phyloP scores from a whole-genome alignment of 2,113 vertebrate genomes.

The Ceyx melanurus region DNA sequence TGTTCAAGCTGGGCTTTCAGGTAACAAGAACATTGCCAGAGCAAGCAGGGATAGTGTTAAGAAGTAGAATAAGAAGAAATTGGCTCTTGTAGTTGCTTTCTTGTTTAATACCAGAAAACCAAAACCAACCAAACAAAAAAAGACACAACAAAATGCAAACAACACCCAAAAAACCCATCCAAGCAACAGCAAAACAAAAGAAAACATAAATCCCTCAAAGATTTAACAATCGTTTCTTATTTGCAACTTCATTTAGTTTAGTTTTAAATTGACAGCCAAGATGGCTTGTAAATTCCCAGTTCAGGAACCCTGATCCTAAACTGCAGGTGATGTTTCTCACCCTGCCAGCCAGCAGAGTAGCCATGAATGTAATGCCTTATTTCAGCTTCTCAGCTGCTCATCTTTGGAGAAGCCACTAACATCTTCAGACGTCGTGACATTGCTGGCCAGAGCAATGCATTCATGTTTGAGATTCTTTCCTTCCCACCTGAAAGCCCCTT shows the following conservation, averaged over 20 bases:
- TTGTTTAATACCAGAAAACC: not conserved
- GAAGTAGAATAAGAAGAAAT: not conserved
- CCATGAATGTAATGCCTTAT: not conserved
- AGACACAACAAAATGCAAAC: no score
- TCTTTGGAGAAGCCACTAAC: not conserved
- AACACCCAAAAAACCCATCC: not conserved
- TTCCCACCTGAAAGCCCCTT: not conserved
- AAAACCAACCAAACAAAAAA: not conserved
- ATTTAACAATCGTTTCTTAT: not conserved
- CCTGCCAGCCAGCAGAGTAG: not conserved
- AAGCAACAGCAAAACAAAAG: not conserved
- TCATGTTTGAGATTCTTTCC: not conserved
- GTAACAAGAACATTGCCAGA: not conserved
- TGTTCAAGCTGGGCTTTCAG: not conserved
- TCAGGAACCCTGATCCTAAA: not conserved
- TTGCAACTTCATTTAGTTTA: not conserved
- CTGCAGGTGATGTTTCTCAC: not conserved
- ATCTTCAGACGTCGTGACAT: not conserved
- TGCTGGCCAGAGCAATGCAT: not conserved
- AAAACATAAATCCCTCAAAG: not conserved
- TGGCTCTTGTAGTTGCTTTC: not conserved
- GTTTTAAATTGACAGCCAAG: not conserved
- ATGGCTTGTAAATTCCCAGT: not conserved
- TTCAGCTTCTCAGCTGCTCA: not conserved
- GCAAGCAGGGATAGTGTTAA: not conserved